phyloP scores from a whole-genome alignment of 2,797 vertebrate genomes.

The Sandelia bainsii region DNA sequence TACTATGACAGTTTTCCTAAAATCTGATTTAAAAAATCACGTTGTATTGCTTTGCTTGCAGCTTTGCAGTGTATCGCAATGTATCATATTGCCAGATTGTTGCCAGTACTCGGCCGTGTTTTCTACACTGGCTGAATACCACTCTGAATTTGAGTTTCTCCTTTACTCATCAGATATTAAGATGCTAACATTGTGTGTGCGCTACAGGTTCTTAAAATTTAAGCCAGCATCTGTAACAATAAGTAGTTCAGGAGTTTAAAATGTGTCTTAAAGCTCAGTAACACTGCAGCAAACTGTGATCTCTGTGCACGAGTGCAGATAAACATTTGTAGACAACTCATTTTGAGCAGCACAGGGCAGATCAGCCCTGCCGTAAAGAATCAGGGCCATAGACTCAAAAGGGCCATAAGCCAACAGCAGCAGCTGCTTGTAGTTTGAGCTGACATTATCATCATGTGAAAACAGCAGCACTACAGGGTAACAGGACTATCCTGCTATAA shows the following conservation, averaged over 20 bases:
- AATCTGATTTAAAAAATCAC: too few relatives aligned
- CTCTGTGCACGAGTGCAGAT: slow-evolving; percentile 46
- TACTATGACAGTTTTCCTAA: too few relatives aligned
- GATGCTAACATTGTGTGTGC: background rate
- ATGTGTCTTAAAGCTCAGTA: background rate
- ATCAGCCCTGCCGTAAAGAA: slow-evolving; percentile 13
- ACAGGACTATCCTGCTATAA: slow-evolving; percentile 5
- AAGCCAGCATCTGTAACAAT: background rate
- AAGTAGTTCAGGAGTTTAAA: background rate
- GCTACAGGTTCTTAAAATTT: background rate
- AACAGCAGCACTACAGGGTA: too few relatives aligned
- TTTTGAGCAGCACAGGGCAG: slow-evolving; percentile 7
- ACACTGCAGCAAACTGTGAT: slow-evolving; percentile 13
- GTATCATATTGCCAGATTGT: too few relatives aligned
- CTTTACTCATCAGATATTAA: background rate
- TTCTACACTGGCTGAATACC: too few relatives aligned
- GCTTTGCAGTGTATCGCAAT: too few relatives aligned
- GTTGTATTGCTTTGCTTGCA: too few relatives aligned
- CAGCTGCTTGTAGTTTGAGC: slow-evolving; percentile 50
- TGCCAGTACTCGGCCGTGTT: too few relatives aligned
- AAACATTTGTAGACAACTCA: slow-evolving; percentile 49
- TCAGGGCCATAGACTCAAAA: slow-evolving; percentile 10
- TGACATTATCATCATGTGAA: background rate
- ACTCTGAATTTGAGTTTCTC: background rate
- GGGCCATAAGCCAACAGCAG: slow-evolving; percentile 43